These are phyloP conservation scores for Labeo calbasu DNA, from an alignment of 2,797 vertebrate species.

Conservation along the genomic window DNA sequence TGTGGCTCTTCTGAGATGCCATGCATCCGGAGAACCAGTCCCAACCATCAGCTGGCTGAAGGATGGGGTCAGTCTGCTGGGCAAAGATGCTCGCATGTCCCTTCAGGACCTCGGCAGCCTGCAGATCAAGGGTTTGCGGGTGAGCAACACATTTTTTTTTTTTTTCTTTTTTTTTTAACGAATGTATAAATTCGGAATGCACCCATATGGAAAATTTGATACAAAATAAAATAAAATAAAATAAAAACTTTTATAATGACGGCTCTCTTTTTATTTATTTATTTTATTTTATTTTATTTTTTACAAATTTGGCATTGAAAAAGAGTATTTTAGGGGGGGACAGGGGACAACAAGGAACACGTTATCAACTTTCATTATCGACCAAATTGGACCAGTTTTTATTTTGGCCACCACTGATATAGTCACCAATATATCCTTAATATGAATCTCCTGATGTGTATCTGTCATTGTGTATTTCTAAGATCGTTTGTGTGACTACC, in stretches of 20 bases:
- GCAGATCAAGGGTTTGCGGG: constrained; percentile 91
- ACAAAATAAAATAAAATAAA: neutral
- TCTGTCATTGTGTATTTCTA: constrained; percentile 15
- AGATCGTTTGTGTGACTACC: constrained; percentile 15
- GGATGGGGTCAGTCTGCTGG: constrained; percentile 93
- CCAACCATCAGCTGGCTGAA: constrained; percentile 97
- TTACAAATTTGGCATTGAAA: neutral
- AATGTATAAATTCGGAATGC: neutral
- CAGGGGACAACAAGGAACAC: neutral
- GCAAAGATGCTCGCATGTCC: constrained; percentile 91
- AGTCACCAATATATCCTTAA: neutral
- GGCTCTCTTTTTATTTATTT: too few species aligned
- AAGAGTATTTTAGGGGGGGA: too few species aligned
- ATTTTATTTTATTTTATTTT: too few species aligned
- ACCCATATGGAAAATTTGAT: neutral
- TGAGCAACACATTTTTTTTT: constrained; percentile 64
- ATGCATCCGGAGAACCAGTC: constrained; percentile 95
- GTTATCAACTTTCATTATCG: neutral
- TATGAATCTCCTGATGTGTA: constrained; percentile 2
- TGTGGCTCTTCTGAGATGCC: constrained; percentile 91
- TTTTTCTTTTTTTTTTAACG: neutral
- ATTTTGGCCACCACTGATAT: neutral
- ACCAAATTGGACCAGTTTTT: neutral
- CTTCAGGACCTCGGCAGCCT: constrained; percentile 93
- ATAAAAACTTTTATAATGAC: neutral